phyloP scores from a whole-genome alignment of 2,888 invertebrate genomes.

The Enchytraeus crypticus region DNA sequence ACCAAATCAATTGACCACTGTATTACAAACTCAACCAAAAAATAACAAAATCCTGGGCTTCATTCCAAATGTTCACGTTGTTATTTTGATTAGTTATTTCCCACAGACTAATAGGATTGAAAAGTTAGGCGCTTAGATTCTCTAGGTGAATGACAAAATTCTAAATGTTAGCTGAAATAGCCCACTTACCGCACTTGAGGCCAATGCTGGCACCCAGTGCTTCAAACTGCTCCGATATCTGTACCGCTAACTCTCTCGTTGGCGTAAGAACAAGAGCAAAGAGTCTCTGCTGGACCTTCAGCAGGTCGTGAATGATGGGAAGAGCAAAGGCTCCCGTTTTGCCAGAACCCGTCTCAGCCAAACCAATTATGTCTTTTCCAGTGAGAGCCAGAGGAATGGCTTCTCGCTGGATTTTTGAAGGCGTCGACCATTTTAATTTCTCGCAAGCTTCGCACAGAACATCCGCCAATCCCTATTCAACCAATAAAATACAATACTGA shows the following conservation, averaged over 20 bases:
- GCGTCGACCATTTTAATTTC: constrained; percentile 83
- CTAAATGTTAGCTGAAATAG: no score
- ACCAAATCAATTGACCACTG: no score
- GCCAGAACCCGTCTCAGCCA: constrained; percentile 81
- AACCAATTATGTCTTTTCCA: constrained; percentile 71
- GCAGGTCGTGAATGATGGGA: constrained; percentile 73
- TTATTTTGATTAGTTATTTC: no score
- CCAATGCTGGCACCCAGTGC: constrained; percentile 82
- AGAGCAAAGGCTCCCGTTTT: constrained; percentile 96
- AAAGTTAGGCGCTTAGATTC: no score
- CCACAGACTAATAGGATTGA: no score
- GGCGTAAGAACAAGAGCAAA: constrained; percentile 68
- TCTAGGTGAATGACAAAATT: no score
- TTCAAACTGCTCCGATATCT: constrained; percentile 96
- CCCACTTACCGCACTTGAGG: constrained; percentile 65
- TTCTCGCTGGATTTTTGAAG: constrained; percentile 89
- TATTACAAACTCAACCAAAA: no score
- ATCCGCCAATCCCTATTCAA: constrained; percentile 78
- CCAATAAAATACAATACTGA: no score
- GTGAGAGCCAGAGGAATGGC: constrained; percentile 70
- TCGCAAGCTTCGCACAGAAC: constrained; percentile 81
- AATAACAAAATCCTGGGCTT: no score
- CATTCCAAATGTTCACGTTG: no score
- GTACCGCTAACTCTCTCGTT: constrained; percentile 93
- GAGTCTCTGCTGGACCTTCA: constrained; percentile 67